phyloP scores from a whole-genome alignment of 2,797 vertebrate genomes.

The Melanitta fusca region DNA sequence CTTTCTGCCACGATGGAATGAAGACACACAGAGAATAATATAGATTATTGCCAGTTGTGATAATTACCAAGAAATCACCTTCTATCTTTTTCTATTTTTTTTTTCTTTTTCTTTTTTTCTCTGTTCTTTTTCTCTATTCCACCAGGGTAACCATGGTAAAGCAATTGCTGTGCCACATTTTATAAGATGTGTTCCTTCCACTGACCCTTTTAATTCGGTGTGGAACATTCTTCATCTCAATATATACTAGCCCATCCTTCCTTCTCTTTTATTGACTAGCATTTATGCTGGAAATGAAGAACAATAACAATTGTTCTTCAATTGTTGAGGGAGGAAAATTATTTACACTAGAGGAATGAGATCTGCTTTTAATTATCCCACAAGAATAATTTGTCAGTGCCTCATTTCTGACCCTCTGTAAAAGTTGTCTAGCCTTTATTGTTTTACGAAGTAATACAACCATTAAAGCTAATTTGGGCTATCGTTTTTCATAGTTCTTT shows the following conservation, averaged over 20 bases:
- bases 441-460: not conserved
- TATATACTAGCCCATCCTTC: not conserved
- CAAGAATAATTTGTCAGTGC: not conserved
- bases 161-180: accelerated
- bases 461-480: not conserved
- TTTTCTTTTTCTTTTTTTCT: no score
- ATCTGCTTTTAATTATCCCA: not conserved
- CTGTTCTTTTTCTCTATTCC: accelerated
- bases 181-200: not conserved
- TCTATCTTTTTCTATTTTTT: not conserved
- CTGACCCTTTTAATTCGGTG: not conserved
- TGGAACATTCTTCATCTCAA: not conserved
- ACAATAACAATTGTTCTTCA: not conserved
- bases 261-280: not conserved
- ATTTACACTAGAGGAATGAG: not conserved
- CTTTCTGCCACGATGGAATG: not conserved
- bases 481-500: not conserved
- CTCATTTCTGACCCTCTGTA: not conserved
- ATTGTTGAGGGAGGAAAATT: not conserved
- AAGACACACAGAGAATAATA: not conserved
- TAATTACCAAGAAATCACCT: not conserved
- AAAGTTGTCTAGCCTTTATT: not conserved
- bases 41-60: not conserved
- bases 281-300: not conserved
- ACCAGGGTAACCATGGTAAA: not conserved